A percentile compares a stretch with the other conserved stretches of the same genome.
These are phyloP conservation scores for Centrocercus urophasianus DNA, from an alignment of 2,113 vertebrate species.

Conservation along the genomic window DNA sequence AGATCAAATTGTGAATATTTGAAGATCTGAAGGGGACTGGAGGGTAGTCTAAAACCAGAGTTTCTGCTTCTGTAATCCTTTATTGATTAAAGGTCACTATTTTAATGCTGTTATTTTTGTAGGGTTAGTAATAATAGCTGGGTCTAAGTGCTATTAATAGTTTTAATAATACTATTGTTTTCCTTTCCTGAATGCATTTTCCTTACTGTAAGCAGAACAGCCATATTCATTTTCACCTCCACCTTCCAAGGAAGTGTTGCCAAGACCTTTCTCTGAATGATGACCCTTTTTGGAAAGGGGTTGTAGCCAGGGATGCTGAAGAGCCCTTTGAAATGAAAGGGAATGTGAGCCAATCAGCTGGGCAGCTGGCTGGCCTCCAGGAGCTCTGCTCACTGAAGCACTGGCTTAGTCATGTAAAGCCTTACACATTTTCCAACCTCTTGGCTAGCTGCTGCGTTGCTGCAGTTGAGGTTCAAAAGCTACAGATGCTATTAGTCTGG, in stretches of 20 bases:
- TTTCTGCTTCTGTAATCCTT: neutral
- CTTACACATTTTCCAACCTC: rapidly evolving
- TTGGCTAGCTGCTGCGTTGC: rapidly evolving
- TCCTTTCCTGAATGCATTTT: neutral
- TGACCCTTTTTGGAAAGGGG: neutral
- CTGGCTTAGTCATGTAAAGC: neutral
- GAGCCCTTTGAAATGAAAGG: neutral
- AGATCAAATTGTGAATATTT: constrained; percentile 47
- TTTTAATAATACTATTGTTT: neutral
- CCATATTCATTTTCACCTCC: neutral
- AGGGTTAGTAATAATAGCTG: neutral
- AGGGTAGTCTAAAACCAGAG: neutral
- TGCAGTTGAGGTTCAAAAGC: neutral
- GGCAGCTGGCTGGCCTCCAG: neutral
- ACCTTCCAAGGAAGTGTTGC: constrained; percentile 11
- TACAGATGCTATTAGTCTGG: rapidly evolving
- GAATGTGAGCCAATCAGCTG: neutral
- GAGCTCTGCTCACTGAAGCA: neutral
- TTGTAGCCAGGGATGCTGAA: neutral
- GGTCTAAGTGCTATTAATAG: neutral
- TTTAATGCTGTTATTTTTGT: neutral
- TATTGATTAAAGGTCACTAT: neutral
- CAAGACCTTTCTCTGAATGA: neutral
- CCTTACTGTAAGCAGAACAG: neutral
- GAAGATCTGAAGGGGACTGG: neutral